These are phyloP conservation scores for Tetramorium parvispinum DNA, from an alignment of 1,140 invertebrate genomes.

Conservation along the genomic window DNA sequence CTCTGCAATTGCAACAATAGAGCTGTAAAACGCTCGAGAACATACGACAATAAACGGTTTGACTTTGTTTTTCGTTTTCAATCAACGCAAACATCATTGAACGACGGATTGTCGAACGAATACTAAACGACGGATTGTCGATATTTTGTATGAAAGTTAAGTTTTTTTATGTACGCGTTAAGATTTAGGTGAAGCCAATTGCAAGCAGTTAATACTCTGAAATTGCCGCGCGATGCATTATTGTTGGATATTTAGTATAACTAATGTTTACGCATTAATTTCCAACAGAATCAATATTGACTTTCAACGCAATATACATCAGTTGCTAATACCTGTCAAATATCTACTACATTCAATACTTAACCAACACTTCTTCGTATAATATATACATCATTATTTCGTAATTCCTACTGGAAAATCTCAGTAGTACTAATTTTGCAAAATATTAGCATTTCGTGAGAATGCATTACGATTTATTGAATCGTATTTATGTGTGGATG, in stretches of 20 bases:
- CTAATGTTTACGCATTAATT: conserved; percentile 43
- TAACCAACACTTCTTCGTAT: background rate
- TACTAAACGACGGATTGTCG: background rate
- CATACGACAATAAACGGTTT: background rate
- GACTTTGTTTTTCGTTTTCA: background rate
- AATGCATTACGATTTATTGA: background rate
- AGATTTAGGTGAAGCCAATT: background rate
- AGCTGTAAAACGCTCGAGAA: background rate
- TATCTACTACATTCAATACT: conserved; percentile 25
- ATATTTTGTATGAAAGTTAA: background rate
- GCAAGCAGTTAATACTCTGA: background rate
- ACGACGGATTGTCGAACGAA: background rate
- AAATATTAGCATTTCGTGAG: conserved; percentile 26
- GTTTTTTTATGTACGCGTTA: background rate
- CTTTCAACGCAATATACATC: background rate
- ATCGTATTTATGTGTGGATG: background rate
- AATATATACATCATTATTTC: background rate
- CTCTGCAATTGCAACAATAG: background rate
- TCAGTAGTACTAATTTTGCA: background rate
- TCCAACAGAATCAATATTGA: conserved; percentile 42
- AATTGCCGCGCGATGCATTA: background rate
- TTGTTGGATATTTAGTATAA: conserved; percentile 27
- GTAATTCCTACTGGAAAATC: background rate
- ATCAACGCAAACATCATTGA: background rate
- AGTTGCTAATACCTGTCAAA: conserved; percentile 9